phyloP scores from a whole-genome alignment of 1,140 invertebrate species.

The Telenomus remus region DNA sequence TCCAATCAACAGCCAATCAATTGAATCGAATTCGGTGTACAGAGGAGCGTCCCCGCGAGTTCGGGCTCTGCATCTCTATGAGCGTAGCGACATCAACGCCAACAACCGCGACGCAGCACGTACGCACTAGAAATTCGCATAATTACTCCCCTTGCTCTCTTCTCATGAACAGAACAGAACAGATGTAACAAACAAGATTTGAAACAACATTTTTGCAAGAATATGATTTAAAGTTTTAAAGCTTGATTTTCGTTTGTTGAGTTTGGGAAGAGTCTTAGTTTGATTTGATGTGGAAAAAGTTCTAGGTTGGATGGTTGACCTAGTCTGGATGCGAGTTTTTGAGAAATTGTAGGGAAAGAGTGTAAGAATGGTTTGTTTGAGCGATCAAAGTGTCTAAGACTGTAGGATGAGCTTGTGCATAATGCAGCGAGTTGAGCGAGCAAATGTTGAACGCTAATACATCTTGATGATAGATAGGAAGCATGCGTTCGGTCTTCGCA shows the following conservation, averaged over 20 bases:
- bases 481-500: constrained; percentile 74
- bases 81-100: constrained; percentile 53
- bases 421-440: constrained; percentile 73
- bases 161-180: constrained; percentile 39
- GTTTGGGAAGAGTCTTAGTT: neutral
- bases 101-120: constrained; percentile 49
- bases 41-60: constrained; percentile 61
- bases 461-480: constrained; percentile 75
- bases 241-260: too few species aligned
- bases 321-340: constrained; percentile 22
- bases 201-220: too few species aligned
- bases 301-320: constrained; percentile 37
- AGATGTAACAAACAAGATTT: constrained; percentile 17
- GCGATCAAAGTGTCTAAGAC: constrained; percentile 35
- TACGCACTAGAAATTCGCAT: constrained; percentile 58
- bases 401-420: constrained; percentile 65
- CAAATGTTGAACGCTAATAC: constrained; percentile 74
- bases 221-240: too few species aligned
- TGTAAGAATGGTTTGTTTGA: constrained; percentile 47
- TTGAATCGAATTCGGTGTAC: constrained; percentile 77
- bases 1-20: constrained; percentile 79
- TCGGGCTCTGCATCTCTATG: constrained; percentile 70
- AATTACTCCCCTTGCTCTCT: constrained; percentile 65
- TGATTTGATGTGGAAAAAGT: constrained; percentile 5
- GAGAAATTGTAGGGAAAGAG: constrained; percentile 25